Evolutionary conservation across 2,113 vertebrate species (phyloP), one percentile per base, ranked within the genome.

Genomic region (Conger conger): DNA sequence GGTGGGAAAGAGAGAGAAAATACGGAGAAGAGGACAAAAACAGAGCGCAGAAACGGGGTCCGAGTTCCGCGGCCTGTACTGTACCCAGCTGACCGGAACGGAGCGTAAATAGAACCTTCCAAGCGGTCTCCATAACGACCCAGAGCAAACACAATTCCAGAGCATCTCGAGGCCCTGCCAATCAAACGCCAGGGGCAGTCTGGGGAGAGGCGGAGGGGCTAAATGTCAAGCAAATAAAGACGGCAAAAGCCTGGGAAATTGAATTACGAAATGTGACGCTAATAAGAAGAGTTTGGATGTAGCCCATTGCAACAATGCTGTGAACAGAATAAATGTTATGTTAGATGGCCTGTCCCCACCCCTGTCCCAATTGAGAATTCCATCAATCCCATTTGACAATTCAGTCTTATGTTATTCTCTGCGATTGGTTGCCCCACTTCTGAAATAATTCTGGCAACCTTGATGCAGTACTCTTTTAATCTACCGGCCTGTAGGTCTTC

Each of bases 31-130:
- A 63, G 63, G n/a, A 60, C 7, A 57, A 30, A 80, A 37, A 63
- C 35, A 33, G 35, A 16, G 38, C 37, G 5, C 78, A 80, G 78
- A 57, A 81, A 35, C n/a, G 40, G 15, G 15, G 79, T 53, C 45
- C 36, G 45, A 18, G 80, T 82, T 82, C 53, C 50, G 15, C 30
- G 17, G 82, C 35, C 60, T 33, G 9, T 50, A 36, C 73, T 83
- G 63, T 83, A 76, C 40, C 0, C 63, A 83, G 17, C 68, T 77
- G 73, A 83, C 82, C 40, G 57, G n/a, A 77, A 73, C 20, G 17
- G 36, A 38, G 60, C 7, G n/a, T 36, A 38, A 20, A 82, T 16
- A 11, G 33, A 82, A 13, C 13, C 53, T 18, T 57, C n/a, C 53
- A 36, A 63, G 33, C 53, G 0, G 81, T 54, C 63, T 82, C 50